Percentiles rank a stretch among this genome's conserved stretches.
Conservation (phyloP, 1,140 invertebrate genomes). For the Aporrectodea caliginosa region DNA sequence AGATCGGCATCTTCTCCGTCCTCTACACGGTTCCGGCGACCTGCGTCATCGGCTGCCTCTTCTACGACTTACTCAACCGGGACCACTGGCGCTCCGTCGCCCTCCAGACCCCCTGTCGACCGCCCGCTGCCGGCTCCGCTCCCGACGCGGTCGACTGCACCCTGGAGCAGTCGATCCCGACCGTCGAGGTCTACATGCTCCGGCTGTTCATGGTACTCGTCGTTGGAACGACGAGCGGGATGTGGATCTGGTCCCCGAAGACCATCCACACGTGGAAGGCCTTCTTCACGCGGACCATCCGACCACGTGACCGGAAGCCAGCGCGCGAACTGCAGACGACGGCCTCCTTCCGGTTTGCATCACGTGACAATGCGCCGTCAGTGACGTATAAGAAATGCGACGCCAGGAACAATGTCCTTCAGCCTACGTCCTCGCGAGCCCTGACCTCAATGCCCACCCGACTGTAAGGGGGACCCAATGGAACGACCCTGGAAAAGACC, state of each 20-base stretch:
- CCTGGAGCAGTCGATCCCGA: conserved; percentile 52
- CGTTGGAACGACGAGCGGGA: conserved; percentile 61
- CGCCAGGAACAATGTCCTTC: neutral
- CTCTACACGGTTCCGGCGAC: conserved; percentile 92
- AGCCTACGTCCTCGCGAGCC: neutral
- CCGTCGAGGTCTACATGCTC: conserved; percentile 61
- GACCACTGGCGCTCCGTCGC: conserved; percentile 43
- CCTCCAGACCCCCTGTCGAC: conserved; percentile 34
- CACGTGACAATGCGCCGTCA: neutral
- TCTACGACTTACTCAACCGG: conserved; percentile 72
- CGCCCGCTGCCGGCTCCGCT: conserved; percentile 2
- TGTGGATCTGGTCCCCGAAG: conserved; percentile 56
- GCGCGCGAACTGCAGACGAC: neutral
- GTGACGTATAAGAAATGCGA: neutral
- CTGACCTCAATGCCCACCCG: neutral
- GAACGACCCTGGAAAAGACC: neutral
- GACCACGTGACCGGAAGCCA: conserved; percentile 33
- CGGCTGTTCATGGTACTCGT: conserved; percentile 63
- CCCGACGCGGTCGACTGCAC: conserved; percentile 36
- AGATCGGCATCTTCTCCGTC: conserved; percentile 91
- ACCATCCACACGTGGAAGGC: conserved; percentile 50
- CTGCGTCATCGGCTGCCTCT: conserved; percentile 84
- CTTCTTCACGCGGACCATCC: conserved; percentile 47
- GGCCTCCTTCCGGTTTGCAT: neutral
- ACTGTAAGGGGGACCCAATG: neutral